phyloP scores from a whole-genome alignment of 2,797 vertebrate genomes.

The Pangasius macronema region DNA sequence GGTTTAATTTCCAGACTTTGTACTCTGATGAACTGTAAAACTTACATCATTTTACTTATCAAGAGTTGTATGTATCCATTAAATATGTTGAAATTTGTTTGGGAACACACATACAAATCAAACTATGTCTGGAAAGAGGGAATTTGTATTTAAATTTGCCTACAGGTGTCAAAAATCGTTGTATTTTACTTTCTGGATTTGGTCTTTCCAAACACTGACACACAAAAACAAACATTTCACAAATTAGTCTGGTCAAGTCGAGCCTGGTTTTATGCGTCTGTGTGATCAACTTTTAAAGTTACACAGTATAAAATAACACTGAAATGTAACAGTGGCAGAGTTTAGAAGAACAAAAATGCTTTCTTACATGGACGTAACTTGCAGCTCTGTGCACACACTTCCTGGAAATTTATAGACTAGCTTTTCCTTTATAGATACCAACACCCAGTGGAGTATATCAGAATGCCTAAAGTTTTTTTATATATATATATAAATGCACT shows the following conservation, averaged over 20 bases:
- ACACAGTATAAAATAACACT: background rate
- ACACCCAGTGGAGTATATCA: background rate
- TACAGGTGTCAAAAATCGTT: background rate
- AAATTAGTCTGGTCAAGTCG: background rate
- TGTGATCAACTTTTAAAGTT: background rate
- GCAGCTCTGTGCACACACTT: background rate
- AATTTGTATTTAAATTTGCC: background rate
- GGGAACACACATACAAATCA: background rate
- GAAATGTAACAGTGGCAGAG: background rate
- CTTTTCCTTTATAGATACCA: background rate
- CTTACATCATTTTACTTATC: background rate
- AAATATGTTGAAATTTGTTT: background rate
- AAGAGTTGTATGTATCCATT: background rate
- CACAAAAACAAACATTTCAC: background rate
- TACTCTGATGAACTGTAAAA: background rate
- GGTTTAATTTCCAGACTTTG: background rate
- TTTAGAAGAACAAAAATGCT: background rate
- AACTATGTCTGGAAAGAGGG: background rate
- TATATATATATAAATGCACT: background rate
- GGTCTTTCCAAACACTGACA: background rate
- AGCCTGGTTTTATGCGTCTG: background rate
- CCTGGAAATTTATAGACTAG: background rate
- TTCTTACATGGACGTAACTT: background rate
- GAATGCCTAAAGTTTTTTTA: too few relatives aligned
- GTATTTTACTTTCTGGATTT: background rate